Evolutionary conservation across 2,113 vertebrate species (phyloP).

Genomic region (Nycticryphes semicollaris): DNA sequence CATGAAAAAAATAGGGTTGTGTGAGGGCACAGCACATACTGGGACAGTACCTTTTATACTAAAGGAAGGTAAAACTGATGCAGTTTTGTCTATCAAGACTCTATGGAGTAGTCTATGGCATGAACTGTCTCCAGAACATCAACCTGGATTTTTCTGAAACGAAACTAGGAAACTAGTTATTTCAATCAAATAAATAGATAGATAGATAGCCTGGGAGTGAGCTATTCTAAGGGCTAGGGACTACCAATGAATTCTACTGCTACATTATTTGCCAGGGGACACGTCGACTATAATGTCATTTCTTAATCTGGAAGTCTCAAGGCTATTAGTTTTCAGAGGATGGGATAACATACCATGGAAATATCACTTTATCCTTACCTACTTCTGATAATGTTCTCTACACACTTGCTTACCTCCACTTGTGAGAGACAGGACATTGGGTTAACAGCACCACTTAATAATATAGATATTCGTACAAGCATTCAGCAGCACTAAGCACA

Average conservation of each 20-base stretch:
- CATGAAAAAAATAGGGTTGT: not conserved
- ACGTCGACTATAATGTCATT: not conserved
- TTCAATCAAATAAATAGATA: not conserved
- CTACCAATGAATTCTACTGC: not conserved
- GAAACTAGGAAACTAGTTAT: not conserved
- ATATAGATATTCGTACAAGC: not conserved
- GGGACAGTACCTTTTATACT: not conserved
- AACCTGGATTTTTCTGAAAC: not conserved
- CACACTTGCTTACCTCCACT: not conserved
- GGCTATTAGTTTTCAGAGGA: not conserved
- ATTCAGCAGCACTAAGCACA: not conserved
- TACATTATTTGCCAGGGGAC: not conserved
- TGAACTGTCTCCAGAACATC: not conserved
- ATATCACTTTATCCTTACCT: not conserved
- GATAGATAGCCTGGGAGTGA: too few relatives aligned
- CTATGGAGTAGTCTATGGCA: not conserved
- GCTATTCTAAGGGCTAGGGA: too few relatives aligned
- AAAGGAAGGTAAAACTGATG: not conserved
- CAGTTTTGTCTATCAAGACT: not conserved
- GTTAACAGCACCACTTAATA: not conserved
- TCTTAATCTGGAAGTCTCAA: not conserved
- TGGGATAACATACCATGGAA: not conserved
- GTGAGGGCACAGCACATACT: not conserved
- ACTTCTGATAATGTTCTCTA: not conserved
- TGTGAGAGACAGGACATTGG: not conserved